Percentiles rank a stretch among this genome's conserved stretches.
Conservation (phyloP, 2,113 vertebrate genomes). For the Myocastor coypus region DNA sequence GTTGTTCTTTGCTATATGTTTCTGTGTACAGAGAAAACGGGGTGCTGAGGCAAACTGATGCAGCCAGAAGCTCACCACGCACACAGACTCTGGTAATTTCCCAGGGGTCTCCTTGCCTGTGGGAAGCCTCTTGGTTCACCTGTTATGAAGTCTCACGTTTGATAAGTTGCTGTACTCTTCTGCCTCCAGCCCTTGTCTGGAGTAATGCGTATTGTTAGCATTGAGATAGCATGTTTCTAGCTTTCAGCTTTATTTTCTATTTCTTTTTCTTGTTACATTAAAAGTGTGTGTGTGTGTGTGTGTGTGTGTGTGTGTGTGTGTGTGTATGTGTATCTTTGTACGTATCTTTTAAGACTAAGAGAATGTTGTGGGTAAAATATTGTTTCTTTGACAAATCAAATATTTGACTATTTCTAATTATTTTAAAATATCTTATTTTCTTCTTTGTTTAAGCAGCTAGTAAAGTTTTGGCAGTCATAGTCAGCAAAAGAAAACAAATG, state of each 20-base stretch:
- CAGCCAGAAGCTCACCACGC: not conserved
- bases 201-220: constrained; percentile 51
- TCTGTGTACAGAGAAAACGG: not conserved
- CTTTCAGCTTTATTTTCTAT: constrained; percentile 58
- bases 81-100: constrained; percentile 50
- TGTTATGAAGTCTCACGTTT: constrained; percentile 51
- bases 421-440: constrained; percentile 25
- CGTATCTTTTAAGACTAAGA: not conserved
- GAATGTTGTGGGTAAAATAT: not conserved
- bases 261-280: constrained; percentile 44
- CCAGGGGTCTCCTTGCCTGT: constrained; percentile 56
- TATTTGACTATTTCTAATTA: constrained; percentile 39
- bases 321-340: not conserved
- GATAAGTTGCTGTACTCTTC: constrained; percentile 6
- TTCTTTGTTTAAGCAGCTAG: constrained; percentile 31
- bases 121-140: constrained; percentile 33
- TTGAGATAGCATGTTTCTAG: constrained; percentile 51
- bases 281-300: not conserved
- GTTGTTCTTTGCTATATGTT: not conserved
- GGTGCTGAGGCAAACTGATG: not conserved
- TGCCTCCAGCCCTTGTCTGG: constrained; percentile 56
- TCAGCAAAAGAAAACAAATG: constrained; percentile 24
- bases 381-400: not conserved
- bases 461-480: not conserved
- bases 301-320: not conserved